Percentiles rank a stretch among this genome's conserved stretches.
Evolutionary conservation across 1,140 invertebrate species (phyloP).

Genomic region (Hyles vespertilio): DNA sequence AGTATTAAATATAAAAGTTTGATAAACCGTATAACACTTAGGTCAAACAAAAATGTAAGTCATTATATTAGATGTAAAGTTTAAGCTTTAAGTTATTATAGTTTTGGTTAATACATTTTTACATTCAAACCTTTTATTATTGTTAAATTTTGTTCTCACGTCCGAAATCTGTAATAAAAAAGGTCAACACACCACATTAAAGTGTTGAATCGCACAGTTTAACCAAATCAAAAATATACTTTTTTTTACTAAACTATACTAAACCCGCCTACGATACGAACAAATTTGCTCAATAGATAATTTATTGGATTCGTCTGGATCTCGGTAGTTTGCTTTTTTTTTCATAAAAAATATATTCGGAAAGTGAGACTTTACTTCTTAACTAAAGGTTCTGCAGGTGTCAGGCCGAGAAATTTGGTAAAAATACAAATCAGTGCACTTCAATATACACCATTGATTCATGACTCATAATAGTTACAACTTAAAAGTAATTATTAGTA

Average conservation of each 20-base stretch:
- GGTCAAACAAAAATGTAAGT: no score
- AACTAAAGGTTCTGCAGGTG: not conserved
- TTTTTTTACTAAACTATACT: not conserved
- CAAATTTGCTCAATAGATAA: slow-evolving; percentile 63
- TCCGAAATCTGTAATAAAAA: slow-evolving; percentile 5
- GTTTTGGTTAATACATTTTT: not conserved
- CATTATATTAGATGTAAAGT: no score
- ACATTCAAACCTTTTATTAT: not conserved
- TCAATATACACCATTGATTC: no score
- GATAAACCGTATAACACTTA: no score
- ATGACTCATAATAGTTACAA: no score
- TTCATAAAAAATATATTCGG: not conserved
- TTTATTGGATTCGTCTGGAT: slow-evolving; percentile 49
- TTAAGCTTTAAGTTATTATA: not conserved
- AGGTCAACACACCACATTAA: slow-evolving; percentile 1
- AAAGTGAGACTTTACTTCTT: not conserved
- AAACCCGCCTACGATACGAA: slow-evolving; percentile 57
- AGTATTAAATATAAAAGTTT: no score
- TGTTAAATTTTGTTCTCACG: slow-evolving; percentile 20
- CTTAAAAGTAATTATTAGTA: no score
- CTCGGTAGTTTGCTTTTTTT: slow-evolving; percentile 9
- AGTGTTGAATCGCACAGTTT: not conserved
- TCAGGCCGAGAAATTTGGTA: no score
- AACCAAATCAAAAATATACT: slow-evolving; percentile 13
- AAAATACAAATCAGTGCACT: no score